A percentile compares a stretch with the other conserved stretches of the same genome.
These are phyloP conservation scores for Dendrophyllia cribrosa DNA, from an alignment of 64 coral and sea anemone genomes.

Conservation along the genomic window DNA sequence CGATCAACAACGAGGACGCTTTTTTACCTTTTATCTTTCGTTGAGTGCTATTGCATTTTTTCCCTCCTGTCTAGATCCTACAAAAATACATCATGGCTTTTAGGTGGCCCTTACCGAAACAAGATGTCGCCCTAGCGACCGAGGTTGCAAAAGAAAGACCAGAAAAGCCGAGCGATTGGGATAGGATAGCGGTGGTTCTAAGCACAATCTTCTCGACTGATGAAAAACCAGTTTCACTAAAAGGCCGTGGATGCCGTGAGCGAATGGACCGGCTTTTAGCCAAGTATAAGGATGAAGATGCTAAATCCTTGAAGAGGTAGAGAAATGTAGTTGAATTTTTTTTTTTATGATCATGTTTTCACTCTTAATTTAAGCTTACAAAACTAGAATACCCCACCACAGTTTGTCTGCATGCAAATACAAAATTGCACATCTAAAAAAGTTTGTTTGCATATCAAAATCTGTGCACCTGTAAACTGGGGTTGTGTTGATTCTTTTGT, in stretches of 20 bases:
- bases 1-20: background rate
- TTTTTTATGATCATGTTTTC: no score
- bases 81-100: background rate
- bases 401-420: no score
- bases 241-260: constrained; percentile 30
- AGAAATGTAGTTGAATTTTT: no score
- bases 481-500: no score
- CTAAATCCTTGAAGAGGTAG: no score
- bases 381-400: no score
- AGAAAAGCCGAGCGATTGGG: constrained; percentile 30
- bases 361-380: no score
- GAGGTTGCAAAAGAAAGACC: constrained; percentile 36
- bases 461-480: no score
- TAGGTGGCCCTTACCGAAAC: constrained; percentile 14
- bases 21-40: constrained; percentile 11
- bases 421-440: no score
- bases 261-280: constrained; percentile 28
- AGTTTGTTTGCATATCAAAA: no score
- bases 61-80: no score
- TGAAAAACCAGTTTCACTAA: constrained; percentile 13
- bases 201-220: background rate
- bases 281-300: constrained; percentile 8
- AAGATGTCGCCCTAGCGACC: background rate
- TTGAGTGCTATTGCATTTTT: no score
- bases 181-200: constrained; percentile 19